Conservation (phyloP, 2,797 vertebrate genomes). For the Psittacula derbiana region DNA sequence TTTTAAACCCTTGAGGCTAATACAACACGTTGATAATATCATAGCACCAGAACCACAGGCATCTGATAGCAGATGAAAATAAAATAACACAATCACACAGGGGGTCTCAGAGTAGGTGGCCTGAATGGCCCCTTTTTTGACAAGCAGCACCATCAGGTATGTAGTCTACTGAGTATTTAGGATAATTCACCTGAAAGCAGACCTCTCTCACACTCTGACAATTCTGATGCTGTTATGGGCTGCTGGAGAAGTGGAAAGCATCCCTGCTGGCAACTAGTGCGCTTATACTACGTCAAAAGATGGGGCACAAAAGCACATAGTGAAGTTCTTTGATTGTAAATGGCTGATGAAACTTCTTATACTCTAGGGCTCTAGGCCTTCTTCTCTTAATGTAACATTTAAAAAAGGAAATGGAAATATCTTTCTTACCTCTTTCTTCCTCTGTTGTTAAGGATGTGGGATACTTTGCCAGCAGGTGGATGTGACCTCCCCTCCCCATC, state of each 20-base stretch:
- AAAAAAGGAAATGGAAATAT: background rate
- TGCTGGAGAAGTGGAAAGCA: background rate
- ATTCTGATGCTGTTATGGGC: background rate
- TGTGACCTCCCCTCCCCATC: background rate
- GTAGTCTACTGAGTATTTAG: background rate
- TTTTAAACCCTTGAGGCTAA: slow-evolving; percentile 25
- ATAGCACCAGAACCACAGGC: slow-evolving; percentile 10
- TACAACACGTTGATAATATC: background rate
- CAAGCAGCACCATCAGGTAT: background rate
- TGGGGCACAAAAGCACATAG: background rate
- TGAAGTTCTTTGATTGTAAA: background rate
- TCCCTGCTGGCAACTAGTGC: background rate
- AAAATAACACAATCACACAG: background rate
- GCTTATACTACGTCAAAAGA: background rate
- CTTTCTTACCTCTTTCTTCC: background rate
- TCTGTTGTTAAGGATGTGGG: background rate
- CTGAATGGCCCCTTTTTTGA: background rate
- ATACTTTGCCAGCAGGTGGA: background rate
- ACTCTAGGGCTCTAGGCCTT: background rate
- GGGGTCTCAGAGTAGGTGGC: slow-evolving; percentile 44
- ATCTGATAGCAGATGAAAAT: slow-evolving; percentile 11
- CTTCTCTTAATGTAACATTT: background rate
- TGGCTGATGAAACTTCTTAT: background rate
- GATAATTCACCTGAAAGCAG: background rate
- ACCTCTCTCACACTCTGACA: background rate